Conservation (phyloP, 2,888 invertebrate species). For the Drosophila pseudotalamancana region DNA sequence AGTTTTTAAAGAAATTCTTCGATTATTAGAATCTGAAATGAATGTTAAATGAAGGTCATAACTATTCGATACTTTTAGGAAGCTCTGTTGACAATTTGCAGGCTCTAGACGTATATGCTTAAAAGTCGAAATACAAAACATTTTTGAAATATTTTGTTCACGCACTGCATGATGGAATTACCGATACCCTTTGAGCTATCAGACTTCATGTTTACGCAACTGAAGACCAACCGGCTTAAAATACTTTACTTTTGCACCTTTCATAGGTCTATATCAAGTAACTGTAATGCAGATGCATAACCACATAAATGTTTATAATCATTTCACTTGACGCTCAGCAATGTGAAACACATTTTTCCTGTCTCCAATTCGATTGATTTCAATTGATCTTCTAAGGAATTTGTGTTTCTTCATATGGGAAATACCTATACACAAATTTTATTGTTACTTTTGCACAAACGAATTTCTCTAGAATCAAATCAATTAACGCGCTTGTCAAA, state of each 20-base stretch:
- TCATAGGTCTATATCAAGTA: background rate
- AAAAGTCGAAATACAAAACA: background rate
- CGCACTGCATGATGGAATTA: background rate
- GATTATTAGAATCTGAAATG: no score
- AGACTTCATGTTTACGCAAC: background rate
- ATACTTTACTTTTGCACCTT: no score
- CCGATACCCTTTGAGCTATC: no score
- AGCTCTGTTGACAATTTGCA: no score
- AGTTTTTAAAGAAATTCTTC: no score
- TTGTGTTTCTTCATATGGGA: background rate
- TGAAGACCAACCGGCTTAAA: background rate
- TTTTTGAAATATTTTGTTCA: no score
- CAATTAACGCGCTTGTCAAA: slow-evolving; percentile 70
- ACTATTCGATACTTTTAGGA: no score
- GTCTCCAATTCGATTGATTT: background rate
- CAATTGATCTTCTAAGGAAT: slow-evolving; percentile 17
- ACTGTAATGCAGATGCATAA: background rate
- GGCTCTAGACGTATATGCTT: background rate
- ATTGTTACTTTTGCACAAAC: slow-evolving; percentile 6
- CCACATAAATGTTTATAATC: background rate
- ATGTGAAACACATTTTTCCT: background rate
- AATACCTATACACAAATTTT: slow-evolving; percentile 16
- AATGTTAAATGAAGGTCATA: no score
- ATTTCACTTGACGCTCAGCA: background rate
- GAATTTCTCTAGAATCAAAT: slow-evolving; percentile 68